Base-by-base conservation (phyloP, 2,797 vertebrate species). In the Poliocrania exsul region DNA sequence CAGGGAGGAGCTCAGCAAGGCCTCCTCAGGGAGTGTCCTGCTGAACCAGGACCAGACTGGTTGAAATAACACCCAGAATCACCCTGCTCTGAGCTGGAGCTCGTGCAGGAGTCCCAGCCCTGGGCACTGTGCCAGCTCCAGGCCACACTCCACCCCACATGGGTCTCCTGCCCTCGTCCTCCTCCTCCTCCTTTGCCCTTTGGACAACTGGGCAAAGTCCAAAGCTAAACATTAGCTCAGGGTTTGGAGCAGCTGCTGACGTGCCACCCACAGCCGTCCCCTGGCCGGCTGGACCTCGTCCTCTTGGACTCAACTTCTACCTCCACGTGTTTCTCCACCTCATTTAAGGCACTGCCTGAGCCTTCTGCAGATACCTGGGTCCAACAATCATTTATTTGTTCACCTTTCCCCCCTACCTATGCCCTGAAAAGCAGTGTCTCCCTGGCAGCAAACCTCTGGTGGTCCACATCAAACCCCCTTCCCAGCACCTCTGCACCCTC, bases 141-240 rank as follows among this genome's bases (percentile, higher is more conserved):
- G 65, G 69, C 79, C 57, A 11, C 66, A 14, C 37, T 56, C 53
- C 0, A 0, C 51, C 35, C 31, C 0, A 0, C 21, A 1, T 0
- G 1, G 40, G 14, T 46, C 74, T 49, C 62, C 46, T 11, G 5
- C 51, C 47, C 60, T 70, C 4, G 0, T 66, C 28, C 25, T 71
- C 49, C 37, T 49, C n/a, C 2, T 44, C 56, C 79, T 86, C 33
- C 54, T 37, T 14, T 90, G 65, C 53, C 92, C 92, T 65, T 91
- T 91, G 85, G 82, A 66, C 82, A 66, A 26, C 8, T 90, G 69
- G 82, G 85, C 93, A 78, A 91, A 83, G 93, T 92, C 75, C 75
- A 40, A 78, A 92, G 96, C 88, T 96, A 92, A 95, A 96, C 61
- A 95, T 95, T 92, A 96, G 69, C 96, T 67, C 88, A 2, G 82